phyloP scores from a whole-genome alignment of 2,888 invertebrate species.

The Craniophora ligustri region DNA sequence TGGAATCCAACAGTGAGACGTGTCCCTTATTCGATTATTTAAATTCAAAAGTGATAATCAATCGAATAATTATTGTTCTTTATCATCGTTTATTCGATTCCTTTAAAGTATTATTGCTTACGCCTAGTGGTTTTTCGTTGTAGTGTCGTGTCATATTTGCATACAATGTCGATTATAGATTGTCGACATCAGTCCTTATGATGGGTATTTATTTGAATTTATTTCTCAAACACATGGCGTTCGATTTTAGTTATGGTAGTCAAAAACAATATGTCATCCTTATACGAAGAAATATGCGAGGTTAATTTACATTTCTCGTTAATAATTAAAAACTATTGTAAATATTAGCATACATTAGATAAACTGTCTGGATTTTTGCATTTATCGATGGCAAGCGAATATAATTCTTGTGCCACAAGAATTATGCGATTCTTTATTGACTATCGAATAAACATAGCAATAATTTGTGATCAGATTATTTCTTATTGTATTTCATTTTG shows the following conservation, averaged over 20 bases:
- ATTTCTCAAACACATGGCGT: constrained; percentile 32
- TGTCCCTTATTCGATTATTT: constrained; percentile 43
- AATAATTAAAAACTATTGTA: constrained; percentile 50
- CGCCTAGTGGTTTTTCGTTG: constrained; percentile 36
- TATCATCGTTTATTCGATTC: constrained; percentile 40
- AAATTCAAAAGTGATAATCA: constrained; percentile 40
- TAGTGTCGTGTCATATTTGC: constrained; percentile 50
- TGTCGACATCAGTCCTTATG: constrained; percentile 43
- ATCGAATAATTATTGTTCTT: constrained; percentile 42
- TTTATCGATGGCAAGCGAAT: constrained; percentile 23
- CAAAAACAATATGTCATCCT: constrained; percentile 34
- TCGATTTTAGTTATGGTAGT: constrained; percentile 41
- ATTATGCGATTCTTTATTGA: constrained; percentile 24
- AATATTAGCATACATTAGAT: constrained; percentile 38
- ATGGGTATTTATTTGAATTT: constrained; percentile 41
- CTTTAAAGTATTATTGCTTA: constrained; percentile 35
- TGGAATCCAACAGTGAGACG: constrained; percentile 31
- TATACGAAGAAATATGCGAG: constrained; percentile 43
- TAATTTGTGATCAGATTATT: constrained; percentile 21
- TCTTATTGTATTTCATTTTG: constrained; percentile 26
- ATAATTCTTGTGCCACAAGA: constrained; percentile 12
- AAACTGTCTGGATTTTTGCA: constrained; percentile 9
- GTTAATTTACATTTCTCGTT: constrained; percentile 40
- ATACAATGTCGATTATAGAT: constrained; percentile 60
- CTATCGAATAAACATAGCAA: constrained; percentile 20